phyloP scores from a whole-genome alignment of 2,888 invertebrate genomes.

The Pollenia griseotomentosa region DNA sequence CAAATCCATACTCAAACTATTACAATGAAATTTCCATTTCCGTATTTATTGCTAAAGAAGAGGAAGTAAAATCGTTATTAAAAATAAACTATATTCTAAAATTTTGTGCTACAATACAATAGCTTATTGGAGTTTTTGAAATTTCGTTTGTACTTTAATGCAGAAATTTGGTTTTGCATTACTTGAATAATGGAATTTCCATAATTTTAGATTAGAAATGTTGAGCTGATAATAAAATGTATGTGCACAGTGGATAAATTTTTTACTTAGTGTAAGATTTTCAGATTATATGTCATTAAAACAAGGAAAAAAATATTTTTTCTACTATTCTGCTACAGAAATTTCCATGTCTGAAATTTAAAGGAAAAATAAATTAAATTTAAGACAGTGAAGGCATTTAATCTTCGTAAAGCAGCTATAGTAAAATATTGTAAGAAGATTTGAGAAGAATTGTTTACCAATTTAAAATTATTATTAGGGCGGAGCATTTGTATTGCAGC shows the following conservation, averaged over 20 bases:
- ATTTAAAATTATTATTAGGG: no score
- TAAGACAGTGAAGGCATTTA: no score
- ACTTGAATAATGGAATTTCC: slow-evolving; percentile 47
- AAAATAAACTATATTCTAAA: slow-evolving; percentile 7
- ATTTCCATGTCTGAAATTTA: no score
- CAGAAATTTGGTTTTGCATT: slow-evolving; percentile 40
- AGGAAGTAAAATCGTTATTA: slow-evolving; percentile 55
- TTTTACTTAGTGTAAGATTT: slow-evolving; percentile 3
- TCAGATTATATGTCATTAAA: background rate
- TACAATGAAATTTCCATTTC: slow-evolving; percentile 61
- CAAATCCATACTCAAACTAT: slow-evolving; percentile 43
- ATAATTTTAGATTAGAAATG: slow-evolving; percentile 24
- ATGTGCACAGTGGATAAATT: background rate
- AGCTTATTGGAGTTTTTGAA: background rate
- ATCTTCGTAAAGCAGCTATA: no score
- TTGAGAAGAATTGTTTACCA: no score
- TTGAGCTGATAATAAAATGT: slow-evolving; percentile 11
- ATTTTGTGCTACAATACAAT: slow-evolving; percentile 1
- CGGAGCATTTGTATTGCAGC: no score
- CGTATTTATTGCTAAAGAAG: slow-evolving; percentile 45
- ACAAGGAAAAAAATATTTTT: background rate
- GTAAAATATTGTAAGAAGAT: no score
- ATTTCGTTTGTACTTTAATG: slow-evolving; percentile 23
- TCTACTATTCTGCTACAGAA: background rate
- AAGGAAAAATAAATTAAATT: no score